Evolutionary conservation across 1,140 invertebrate species (phyloP).

Genomic region (Bicyclus anynana): DNA sequence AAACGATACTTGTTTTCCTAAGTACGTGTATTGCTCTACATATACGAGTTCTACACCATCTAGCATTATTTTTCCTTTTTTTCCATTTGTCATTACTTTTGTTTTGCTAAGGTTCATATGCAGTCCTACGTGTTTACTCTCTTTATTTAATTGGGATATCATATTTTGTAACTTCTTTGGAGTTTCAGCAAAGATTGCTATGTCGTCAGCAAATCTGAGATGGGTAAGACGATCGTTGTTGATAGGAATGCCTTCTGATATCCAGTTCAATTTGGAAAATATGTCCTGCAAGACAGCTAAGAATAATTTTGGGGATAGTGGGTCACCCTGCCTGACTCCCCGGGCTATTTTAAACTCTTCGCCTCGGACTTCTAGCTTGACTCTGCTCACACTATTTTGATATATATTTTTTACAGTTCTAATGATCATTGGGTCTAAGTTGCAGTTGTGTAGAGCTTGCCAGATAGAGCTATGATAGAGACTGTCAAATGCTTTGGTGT

Average conservation of each 20-base stretch:
- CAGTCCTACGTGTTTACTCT: no score
- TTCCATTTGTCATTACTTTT: no score
- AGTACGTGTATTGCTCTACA: no score
- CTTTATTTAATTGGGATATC: no score
- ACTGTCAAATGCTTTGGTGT: background rate
- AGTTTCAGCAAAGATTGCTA: background rate
- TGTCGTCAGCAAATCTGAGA: background rate
- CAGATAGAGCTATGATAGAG: background rate
- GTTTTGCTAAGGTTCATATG: no score
- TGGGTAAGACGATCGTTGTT: background rate
- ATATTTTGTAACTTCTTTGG: background rate
- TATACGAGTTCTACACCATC: no score
- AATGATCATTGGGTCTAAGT: background rate
- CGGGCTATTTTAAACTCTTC: background rate
- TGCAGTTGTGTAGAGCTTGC: background rate
- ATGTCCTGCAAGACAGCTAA: constrained; percentile 1
- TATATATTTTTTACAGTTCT: constrained; percentile 1
- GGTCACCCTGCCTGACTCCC: constrained; percentile 8
- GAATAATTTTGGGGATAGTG: constrained; percentile 2
- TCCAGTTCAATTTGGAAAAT: constrained; percentile 6
- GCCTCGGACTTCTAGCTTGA: background rate
- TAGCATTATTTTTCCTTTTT: no score
- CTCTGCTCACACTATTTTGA: background rate
- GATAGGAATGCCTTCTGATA: background rate
- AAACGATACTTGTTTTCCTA: no score